These are phyloP conservation scores for Hofmannophila pseudospretella DNA, from an alignment of 2,888 invertebrate genomes.

Conservation along the genomic window DNA sequence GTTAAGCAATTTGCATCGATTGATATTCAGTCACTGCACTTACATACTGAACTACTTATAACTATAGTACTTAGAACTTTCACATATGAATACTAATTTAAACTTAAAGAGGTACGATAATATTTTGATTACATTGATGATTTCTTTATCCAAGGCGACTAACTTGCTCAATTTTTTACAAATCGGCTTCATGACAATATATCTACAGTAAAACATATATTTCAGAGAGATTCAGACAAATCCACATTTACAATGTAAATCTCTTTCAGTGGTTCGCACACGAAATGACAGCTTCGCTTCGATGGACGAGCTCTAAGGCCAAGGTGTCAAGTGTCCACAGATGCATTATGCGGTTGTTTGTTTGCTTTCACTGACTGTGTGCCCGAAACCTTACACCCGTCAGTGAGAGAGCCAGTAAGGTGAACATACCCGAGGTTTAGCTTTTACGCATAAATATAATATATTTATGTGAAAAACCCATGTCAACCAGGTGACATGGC, in stretches of 20 bases:
- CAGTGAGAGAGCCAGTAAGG: conserved; percentile 25
- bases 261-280: too few relatives aligned
- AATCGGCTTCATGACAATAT: too few relatives aligned
- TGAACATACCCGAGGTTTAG: too few relatives aligned
- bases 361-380: conserved; percentile 62
- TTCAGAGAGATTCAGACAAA: too few relatives aligned
- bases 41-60: conserved; percentile 28
- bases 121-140: background rate
- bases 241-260: too few relatives aligned
- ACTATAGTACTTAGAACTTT: conserved; percentile 21
- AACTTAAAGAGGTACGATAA: background rate
- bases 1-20: conserved; percentile 48
- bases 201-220: too few relatives aligned
- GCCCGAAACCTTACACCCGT: conserved; percentile 63
- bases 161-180: too few relatives aligned
- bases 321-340: conserved; percentile 66
- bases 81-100: conserved; percentile 12
- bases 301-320: conserved; percentile 29
- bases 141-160: too few relatives aligned
- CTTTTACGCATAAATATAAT: too few relatives aligned
- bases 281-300: too few relatives aligned
- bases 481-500: too few relatives aligned
- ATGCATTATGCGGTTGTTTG: conserved; percentile 63
- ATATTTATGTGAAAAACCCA: too few relatives aligned
- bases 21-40: conserved; percentile 50